phyloP scores from a whole-genome alignment of 2,888 invertebrate species.

The Luffia ferchaultella region DNA sequence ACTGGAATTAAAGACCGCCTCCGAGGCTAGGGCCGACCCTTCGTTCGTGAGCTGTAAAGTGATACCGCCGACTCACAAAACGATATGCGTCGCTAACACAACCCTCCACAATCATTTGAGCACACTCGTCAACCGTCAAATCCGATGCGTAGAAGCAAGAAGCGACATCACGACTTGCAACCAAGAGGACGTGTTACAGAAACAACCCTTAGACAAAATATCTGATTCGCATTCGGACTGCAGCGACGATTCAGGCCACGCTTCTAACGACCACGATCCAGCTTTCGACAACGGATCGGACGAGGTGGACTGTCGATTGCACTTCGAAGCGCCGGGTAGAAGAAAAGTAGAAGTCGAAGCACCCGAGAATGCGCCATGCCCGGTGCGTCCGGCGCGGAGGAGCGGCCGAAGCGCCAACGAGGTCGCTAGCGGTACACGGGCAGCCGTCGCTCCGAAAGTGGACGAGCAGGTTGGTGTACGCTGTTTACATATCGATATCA shows the following conservation, averaged over 20 bases:
- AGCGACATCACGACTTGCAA: slow-evolving; percentile 48
- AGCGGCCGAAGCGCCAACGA: slow-evolving; percentile 53
- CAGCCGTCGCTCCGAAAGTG: slow-evolving; percentile 58
- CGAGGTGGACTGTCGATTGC: slow-evolving; percentile 42
- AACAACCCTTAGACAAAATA: slow-evolving; percentile 55
- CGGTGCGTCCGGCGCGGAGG: slow-evolving; percentile 54
- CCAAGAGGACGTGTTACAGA: slow-evolving; percentile 43
- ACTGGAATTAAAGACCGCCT: slow-evolving; percentile 52
- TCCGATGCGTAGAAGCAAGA: slow-evolving; percentile 48
- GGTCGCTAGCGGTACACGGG: slow-evolving; percentile 63
- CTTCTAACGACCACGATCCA: slow-evolving; percentile 75
- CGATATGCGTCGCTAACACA: slow-evolving; percentile 54
- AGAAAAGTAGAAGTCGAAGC: slow-evolving; percentile 40
- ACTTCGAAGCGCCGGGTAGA: too few species aligned
- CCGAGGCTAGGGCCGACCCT: slow-evolving; percentile 45
- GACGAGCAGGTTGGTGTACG: slow-evolving; percentile 63
- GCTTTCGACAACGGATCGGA: slow-evolving; percentile 38
- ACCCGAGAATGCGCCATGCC: slow-evolving; percentile 47
- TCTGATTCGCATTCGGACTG: slow-evolving; percentile 73
- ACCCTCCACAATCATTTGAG: slow-evolving; percentile 58
- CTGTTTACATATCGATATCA: slow-evolving; percentile 58
- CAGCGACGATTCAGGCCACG: slow-evolving; percentile 84
- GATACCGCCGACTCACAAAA: slow-evolving; percentile 55
- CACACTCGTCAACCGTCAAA: slow-evolving; percentile 59
- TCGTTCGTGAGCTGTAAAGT: slow-evolving; percentile 53